Percentiles rank a stretch among this genome's conserved stretches.
These are phyloP conservation scores for Eurystomus glaucurus DNA, from an alignment of 2,797 vertebrate species.

Conservation along the genomic window DNA sequence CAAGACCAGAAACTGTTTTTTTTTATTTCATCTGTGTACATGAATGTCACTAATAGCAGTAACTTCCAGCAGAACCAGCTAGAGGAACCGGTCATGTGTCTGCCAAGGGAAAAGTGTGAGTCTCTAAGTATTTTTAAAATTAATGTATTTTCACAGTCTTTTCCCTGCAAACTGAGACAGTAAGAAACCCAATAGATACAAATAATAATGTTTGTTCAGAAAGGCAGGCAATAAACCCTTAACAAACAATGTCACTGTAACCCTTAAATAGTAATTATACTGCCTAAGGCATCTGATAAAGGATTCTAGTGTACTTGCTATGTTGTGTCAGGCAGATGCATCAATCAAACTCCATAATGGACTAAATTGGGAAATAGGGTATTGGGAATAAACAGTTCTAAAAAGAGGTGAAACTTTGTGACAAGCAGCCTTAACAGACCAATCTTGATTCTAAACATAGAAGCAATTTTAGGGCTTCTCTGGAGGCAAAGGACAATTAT, in stretches of 20 bases:
- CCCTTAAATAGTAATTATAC: conserved; percentile 30
- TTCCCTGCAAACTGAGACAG: background rate
- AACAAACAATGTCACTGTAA: conserved; percentile 45
- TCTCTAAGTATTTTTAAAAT: background rate
- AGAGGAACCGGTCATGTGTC: background rate
- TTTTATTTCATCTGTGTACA: background rate
- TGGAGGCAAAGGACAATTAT: conserved; percentile 85
- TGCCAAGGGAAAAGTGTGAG: background rate
- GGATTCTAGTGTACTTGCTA: conserved; percentile 65
- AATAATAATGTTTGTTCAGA: conserved; percentile 67
- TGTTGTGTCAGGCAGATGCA: conserved; percentile 71
- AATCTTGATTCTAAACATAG: conserved; percentile 89
- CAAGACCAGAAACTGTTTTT: background rate
- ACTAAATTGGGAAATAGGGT: conserved; percentile 79
- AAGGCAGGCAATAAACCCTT: conserved; percentile 15
- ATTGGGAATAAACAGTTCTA: conserved; percentile 81
- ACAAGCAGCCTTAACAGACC: conserved; percentile 79
- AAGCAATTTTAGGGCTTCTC: conserved; percentile 83
- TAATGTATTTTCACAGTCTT: background rate
- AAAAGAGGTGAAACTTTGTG: conserved; percentile 83
- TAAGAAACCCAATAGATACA: background rate
- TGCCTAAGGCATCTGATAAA: conserved; percentile 55
- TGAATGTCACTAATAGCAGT: background rate
- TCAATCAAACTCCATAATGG: conserved; percentile 75
- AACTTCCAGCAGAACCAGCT: background rate